phyloP scores from a whole-genome alignment of 2,888 invertebrate species.

The Brachyptera risi region DNA sequence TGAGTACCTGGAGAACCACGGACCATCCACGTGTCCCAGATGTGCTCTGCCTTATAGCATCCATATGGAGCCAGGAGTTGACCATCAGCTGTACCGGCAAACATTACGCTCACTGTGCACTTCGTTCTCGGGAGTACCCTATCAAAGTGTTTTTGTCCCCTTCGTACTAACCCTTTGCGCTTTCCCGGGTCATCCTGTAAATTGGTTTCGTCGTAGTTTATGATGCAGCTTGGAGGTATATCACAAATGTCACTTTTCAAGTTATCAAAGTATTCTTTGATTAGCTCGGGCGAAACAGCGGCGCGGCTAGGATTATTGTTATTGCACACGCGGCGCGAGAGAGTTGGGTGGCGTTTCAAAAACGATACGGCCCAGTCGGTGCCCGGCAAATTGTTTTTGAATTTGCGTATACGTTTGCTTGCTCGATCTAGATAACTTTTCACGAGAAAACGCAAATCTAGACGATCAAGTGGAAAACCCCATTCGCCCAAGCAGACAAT shows the following conservation, averaged over 20 bases:
- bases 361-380: not conserved
- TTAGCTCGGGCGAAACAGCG: slow-evolving; percentile 2
- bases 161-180: slow-evolving; percentile 34
- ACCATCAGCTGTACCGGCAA: slow-evolving; percentile 40
- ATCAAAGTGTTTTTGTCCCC: not conserved
- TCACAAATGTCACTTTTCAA: not conserved
- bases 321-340: not conserved
- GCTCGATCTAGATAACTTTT: not conserved
- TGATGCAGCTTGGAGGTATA: slow-evolving; percentile 26
- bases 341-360: not conserved
- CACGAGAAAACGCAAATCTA: slow-evolving; percentile 1
- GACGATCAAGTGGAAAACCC: not conserved
- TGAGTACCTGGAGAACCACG: slow-evolving; percentile 36
- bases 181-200: slow-evolving; percentile 41
- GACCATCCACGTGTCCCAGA: slow-evolving; percentile 38
- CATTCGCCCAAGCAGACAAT: not conserved
- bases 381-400: slow-evolving; percentile 1
- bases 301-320: slow-evolving; percentile 12
- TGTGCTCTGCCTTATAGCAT: slow-evolving; percentile 39
- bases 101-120: slow-evolving; percentile 37
- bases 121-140: not conserved
- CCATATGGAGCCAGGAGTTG: slow-evolving; percentile 42
- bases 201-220: slow-evolving; percentile 43
- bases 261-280: slow-evolving; percentile 12
- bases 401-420: not conserved